Percentiles rank a stretch among this genome's conserved stretches.
phyloP scores from a whole-genome alignment of 2,113 vertebrate genomes.

The Cepphus grylle region DNA sequence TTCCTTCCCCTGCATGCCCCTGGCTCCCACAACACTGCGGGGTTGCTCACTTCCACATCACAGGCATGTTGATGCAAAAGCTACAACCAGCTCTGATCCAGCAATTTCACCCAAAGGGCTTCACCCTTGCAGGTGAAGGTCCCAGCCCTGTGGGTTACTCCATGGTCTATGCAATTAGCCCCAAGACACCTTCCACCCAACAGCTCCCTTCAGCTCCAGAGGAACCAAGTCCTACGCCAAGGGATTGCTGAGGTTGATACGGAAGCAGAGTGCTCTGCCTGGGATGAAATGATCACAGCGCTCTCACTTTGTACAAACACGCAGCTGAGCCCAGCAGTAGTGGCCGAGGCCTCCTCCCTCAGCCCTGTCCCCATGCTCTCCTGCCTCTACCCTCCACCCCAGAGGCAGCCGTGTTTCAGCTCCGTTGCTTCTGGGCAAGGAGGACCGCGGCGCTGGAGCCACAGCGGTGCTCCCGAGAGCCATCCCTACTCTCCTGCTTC shows the following conservation, averaged over 20 bases:
- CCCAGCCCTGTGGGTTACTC: not conserved
- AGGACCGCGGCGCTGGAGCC: not conserved
- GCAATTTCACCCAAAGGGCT: not conserved
- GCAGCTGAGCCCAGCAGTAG: not conserved
- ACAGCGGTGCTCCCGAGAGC: accelerated
- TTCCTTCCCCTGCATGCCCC: not conserved
- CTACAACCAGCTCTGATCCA: not conserved
- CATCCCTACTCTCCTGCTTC: not conserved
- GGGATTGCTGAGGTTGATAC: not conserved
- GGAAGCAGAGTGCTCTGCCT: not conserved
- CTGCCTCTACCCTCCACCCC: not conserved
- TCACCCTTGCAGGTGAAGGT: not conserved
- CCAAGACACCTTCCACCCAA: not conserved
- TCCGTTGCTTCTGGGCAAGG: not conserved
- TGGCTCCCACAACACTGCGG: not conserved
- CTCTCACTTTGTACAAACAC: not conserved
- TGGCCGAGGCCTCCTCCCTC: not conserved
- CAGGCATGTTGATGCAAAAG: not conserved
- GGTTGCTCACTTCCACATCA: not conserved
- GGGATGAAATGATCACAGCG: not conserved
- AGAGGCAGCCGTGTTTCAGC: not conserved
- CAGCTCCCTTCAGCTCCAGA: not conserved
- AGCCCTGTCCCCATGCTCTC: not conserved
- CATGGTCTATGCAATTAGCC: not conserved
- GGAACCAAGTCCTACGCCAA: not conserved